These are phyloP conservation scores for Antennarius maculatus DNA, from an alignment of 2,797 vertebrate species.

Conservation along the genomic window DNA sequence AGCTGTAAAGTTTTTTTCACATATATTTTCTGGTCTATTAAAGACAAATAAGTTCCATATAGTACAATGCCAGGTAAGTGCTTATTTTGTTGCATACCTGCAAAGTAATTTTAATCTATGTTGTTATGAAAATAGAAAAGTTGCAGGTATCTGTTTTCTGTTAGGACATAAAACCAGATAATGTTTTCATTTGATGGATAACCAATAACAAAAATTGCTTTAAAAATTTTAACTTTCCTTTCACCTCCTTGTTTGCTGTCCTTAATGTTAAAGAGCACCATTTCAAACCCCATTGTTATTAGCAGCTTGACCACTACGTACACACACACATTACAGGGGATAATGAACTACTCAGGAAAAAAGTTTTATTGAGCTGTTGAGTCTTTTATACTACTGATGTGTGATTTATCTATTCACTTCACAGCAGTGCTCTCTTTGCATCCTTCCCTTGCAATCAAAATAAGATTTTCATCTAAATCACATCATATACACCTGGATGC, in stretches of 20 bases:
- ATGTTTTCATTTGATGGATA: background rate
- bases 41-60: background rate
- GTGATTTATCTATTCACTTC: background rate
- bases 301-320: background rate
- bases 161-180: background rate
- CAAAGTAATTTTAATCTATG: background rate
- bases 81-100: background rate
- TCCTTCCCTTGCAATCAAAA: background rate
- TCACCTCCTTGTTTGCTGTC: background rate
- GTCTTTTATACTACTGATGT: background rate
- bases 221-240: too few species aligned
- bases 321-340: background rate
- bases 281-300: slow-evolving; percentile 1
- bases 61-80: background rate
- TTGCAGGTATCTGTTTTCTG: background rate
- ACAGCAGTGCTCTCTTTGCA: background rate
- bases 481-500: background rate
- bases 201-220: background rate
- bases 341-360: background rate
- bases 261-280: background rate
- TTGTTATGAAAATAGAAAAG: background rate
- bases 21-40: too few species aligned
- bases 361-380: background rate
- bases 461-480: background rate
- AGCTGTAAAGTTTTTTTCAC: background rate